phyloP scores from a whole-genome alignment of 2,113 vertebrate genomes.

The Polypterus bichir region DNA sequence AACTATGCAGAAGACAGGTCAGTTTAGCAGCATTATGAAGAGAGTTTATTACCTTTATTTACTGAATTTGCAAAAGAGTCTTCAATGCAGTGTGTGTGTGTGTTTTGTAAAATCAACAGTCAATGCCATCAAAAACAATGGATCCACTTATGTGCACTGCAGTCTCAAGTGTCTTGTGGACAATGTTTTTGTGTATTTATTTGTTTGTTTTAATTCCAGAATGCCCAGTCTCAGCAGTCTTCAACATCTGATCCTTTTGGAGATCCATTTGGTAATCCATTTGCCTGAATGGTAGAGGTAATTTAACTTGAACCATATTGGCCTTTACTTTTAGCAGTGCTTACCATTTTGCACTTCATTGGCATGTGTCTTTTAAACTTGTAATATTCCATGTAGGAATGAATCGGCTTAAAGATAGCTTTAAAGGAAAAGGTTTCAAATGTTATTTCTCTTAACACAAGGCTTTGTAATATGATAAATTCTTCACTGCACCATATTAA shows the following conservation, averaged over 20 bases:
- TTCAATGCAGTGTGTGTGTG: not conserved
- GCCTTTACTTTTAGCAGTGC: constrained; percentile 20
- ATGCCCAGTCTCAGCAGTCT: constrained; percentile 25
- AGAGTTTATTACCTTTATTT: not conserved
- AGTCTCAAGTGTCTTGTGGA: not conserved
- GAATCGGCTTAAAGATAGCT: no score
- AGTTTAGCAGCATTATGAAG: not conserved
- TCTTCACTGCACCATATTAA: constrained; percentile 24
- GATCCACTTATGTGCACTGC: not conserved
- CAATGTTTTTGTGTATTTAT: not conserved
- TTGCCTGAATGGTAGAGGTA: constrained; percentile 53
- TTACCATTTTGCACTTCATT: not conserved
- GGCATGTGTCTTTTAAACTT: no score
- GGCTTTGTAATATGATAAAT: constrained; percentile 24
- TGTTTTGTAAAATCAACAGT: not conserved
- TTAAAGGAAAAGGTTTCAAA: constrained; percentile 29
- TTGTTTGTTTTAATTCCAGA: constrained; percentile 11
- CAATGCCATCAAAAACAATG: not conserved
- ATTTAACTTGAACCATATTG: constrained; percentile 16
- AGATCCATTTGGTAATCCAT: constrained; percentile 73
- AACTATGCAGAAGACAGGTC: no score
- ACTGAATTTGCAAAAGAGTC: not conserved
- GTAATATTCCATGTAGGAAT: no score
- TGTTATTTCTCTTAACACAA: constrained; percentile 27
- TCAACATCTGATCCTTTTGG: constrained; percentile 44